phyloP scores from a whole-genome alignment of 2,113 vertebrate genomes.

The Lophotis ruficrista region DNA sequence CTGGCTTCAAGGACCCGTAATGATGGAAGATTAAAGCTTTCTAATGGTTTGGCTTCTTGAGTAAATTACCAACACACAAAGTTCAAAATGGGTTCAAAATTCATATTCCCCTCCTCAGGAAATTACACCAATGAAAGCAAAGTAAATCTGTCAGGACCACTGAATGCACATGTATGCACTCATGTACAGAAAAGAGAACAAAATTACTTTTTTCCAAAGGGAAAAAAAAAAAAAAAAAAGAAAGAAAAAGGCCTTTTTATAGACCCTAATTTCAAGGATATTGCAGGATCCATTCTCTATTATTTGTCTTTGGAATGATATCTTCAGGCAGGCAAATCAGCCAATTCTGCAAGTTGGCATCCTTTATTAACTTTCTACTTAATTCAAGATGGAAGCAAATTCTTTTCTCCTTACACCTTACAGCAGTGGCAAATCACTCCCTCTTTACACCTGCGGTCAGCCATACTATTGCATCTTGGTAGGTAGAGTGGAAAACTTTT shows the following conservation, averaged over 20 bases:
- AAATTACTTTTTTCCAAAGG: neutral
- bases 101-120: neutral
- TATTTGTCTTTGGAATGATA: neutral
- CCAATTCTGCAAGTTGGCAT: neutral
- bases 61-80: neutral
- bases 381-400: neutral
- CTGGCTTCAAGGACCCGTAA: neutral
- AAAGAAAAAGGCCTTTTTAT: neutral
- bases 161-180: neutral
- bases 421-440: neutral
- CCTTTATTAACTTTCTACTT: neutral
- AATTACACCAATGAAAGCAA: neutral
- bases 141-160: neutral
- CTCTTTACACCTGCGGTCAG: neutral
- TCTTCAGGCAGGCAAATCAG: neutral
- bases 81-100: conserved; percentile 28
- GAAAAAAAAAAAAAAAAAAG: neutral
- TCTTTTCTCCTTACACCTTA: neutral
- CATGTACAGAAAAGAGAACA: neutral
- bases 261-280: neutral
- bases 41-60: conserved; percentile 2
- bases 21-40: conserved; percentile 31
- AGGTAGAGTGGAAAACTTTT: neutral
- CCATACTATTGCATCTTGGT: neutral
- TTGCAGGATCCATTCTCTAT: neutral